Base-by-base conservation (phyloP, 2,797 vertebrate genomes). In the Tachyglossus aculeatus region DNA sequence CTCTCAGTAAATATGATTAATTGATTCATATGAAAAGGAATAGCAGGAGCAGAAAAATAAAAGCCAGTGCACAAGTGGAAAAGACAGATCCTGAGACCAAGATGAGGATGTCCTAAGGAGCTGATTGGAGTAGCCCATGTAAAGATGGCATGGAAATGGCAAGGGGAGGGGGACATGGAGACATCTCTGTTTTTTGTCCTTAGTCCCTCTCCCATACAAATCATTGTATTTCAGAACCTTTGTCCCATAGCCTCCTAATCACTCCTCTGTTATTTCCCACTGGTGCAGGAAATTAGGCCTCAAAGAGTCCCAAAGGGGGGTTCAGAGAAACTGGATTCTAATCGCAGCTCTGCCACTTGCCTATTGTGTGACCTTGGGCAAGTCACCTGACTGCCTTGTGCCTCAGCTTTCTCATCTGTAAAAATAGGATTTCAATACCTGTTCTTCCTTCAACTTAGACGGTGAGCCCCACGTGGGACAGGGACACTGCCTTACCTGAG, bases 321-420 rank as follows among this genome's bases (percentile, higher is more conserved):
- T 16, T 55, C 67, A 77, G 37, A 38, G 69, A 55, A 66, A 55
- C 38, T 52, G 62, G 57, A 52, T 27, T 27, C 55, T 43, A 55
- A 71, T 69, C 16, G 67, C 36, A 67, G 25, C 47, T 58, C 68
- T 47, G 39, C 40, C 64, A 67, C 24, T 34, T 67, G 65, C 6
- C 50, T 36, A 32, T n/a, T 65, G 70, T 9, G 54, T 18, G 66
- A 24, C 27, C 61, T 22, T 22, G 14, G 32, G 47, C 65, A 40
- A 11, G 4, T 24, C 13, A 47, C 18, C 3, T 22, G 22, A 32
- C 19, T 2, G 44, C 19, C 12, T 4, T 48, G 12, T 31, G 27
- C 53, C 37, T 27, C 57, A 31, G 22, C 31, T 34, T 41, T 40
- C 14, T 57, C 29, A 43, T 36, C 10, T 51, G 19, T 31, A 51